Evolutionary conservation across 2,888 invertebrate genomes (phyloP), one percentile per base, ranked within the genome.

Genomic region (Horisme vitalbata): DNA sequence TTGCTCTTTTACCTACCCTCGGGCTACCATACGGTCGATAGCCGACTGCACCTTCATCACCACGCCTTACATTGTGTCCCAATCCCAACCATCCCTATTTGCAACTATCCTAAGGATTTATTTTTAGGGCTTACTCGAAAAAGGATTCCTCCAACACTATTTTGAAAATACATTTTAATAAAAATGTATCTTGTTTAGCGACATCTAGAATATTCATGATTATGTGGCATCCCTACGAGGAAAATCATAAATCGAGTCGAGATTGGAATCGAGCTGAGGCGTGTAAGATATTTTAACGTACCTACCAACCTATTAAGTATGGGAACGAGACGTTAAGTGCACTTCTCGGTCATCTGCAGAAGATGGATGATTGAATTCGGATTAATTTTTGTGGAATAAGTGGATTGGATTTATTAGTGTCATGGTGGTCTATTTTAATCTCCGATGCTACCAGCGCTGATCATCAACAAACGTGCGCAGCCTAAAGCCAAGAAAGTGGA

Each of bases 361-460:
- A 43, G 51, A 58, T 39, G 34, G 53, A 43, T 57, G n/a, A 45
- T 38, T 45, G 37, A 20, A 38, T 32, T 13, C 24, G n/a, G 24
- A 41, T 32, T 27, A 3, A 28, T 27, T 21, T 31, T 11, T 10
- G 14, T n/a, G n/a, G 20, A 37, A 27, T n/a, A 15, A n/a, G 12
- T 41, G 33, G 21, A 20, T 23, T 30, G n/a, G 30, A 23, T 23
- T 43, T 35, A n/a, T 13, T 11, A n/a, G n/a, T n/a, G n/a, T n/a
- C n/a, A n/a, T n/a, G n/a, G n/a, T n/a, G n/a, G n/a, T n/a, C n/a
- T n/a, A n/a, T n/a, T n/a, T n/a, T n/a, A n/a, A 62, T 92, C 92
- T 41, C 93, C 93, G 59, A 91, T 93, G 46, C 87, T 94, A 65
- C 94, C 94, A 0, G 94, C 94, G 75, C 82, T 94, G 67, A 91